Base-by-base conservation (phyloP, 2,797 vertebrate species). In the Sebastes jordani region DNA sequence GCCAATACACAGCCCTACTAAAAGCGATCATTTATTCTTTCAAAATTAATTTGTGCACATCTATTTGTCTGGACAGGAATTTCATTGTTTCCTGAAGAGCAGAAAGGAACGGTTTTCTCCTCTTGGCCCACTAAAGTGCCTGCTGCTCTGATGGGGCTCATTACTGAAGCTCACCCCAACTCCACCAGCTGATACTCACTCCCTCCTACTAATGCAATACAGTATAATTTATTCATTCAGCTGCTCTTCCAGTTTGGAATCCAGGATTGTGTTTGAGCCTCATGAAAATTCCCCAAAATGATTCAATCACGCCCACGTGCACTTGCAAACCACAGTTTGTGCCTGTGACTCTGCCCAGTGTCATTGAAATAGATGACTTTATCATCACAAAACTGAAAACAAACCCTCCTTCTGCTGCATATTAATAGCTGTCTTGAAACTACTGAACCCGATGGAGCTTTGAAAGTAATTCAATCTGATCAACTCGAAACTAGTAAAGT, bases 221-320 rank as follows among this genome's bases (percentile, higher is more conserved):
- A 20, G 49, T 52, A 22, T 82, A 38, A 78, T 86, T 60, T 85
- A 81, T 76, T 86, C 74, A 71, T 77, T 38, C n/a, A 61, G 68
- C 32, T 30, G 74, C 32, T 64, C 56, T 68, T 75, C 27, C 30
- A 61, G 16, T 75, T 80, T 46, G 38, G 22, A 20, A 71, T 42
- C 80, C 78, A 83, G 34, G 52, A 71, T 55, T 80, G 59, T 34
- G 29, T 75, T 65, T 58, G 23, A 71, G 63, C 60, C 36, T 79
- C 61, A 62, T 7, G 46, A 66, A 77, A 71, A 70, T 46, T 23
- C 55, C 13, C 66, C 80, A 74, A 77, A 84, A 72, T 68, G 10
- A 52, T 63, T 82, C 64, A 82, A 61, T 76, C 56, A 68, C 82
- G 78, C 60, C 74, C 74, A 86, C 70, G 0, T 71, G 42, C 22